phyloP scores from a whole-genome alignment of 2,888 invertebrate species.

The Drepanosiphum platanoidis region DNA sequence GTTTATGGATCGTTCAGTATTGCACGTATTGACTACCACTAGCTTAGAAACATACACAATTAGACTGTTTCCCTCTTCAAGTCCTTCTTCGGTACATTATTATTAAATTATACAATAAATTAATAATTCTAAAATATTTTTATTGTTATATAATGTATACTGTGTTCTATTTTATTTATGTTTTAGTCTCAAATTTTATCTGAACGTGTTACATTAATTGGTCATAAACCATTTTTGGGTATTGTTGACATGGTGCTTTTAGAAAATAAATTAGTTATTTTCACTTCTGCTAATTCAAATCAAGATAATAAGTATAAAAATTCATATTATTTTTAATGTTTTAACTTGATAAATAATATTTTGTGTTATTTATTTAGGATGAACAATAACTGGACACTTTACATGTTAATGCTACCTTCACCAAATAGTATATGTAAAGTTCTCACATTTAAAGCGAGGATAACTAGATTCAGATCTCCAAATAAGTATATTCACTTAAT shows the following conservation, averaged over 20 bases:
- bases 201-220: conserved; percentile 76
- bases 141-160: not conserved
- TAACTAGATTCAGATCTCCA: conserved; percentile 74
- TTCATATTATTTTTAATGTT: conserved; percentile 24
- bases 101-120: not conserved
- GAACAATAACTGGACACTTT: conserved; percentile 74
- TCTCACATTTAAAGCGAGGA: conserved; percentile 75
- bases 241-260: conserved; percentile 71
- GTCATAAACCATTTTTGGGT: conserved; percentile 76
- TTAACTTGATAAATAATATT: not conserved
- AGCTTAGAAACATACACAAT: conserved; percentile 79
- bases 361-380: conserved; percentile 23
- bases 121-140: not conserved
- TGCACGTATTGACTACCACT: conserved; percentile 80
- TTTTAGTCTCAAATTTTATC: conserved; percentile 64
- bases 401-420: conserved; percentile 75
- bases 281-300: conserved; percentile 68
- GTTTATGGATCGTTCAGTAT: conserved; percentile 74
- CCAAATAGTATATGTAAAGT: conserved; percentile 76
- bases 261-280: conserved; percentile 70
- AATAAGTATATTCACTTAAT: conserved; percentile 78
- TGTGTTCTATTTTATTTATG: not conserved
- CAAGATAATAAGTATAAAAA: conserved; percentile 51
- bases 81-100: conserved; percentile 39
- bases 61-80: conserved; percentile 57